Evolutionary conservation across 2,888 invertebrate genomes (phyloP).

Genomic region (Lottia scabra): DNA sequence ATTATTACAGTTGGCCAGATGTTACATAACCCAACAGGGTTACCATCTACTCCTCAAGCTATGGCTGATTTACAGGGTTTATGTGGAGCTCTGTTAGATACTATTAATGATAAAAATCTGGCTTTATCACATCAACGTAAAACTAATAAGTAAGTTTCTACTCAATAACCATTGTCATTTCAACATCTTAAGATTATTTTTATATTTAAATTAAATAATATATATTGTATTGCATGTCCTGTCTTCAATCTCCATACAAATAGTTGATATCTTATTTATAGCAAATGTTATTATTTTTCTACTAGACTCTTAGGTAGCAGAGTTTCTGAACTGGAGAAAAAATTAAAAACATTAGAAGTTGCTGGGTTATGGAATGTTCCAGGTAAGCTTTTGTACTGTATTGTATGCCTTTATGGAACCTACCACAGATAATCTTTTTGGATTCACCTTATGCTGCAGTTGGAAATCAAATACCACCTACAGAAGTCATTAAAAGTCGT

Average conservation of each 20-base stretch:
- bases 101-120: slow-evolving; percentile 86
- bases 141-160: slow-evolving; percentile 79
- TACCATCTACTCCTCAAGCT: slow-evolving; percentile 76
- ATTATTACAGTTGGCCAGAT: slow-evolving; percentile 82
- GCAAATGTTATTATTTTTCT: neutral
- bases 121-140: slow-evolving; percentile 87
- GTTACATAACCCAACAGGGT: slow-evolving; percentile 74
- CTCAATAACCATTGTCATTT: too few species aligned
- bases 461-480: too few species aligned
- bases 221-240: too few species aligned
- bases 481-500: too few species aligned
- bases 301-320: slow-evolving; percentile 82
- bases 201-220: too few species aligned
- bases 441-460: too few species aligned
- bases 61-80: slow-evolving; percentile 82
- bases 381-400: slow-evolving; percentile 41
- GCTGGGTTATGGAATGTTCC: slow-evolving; percentile 67
- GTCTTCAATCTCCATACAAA: too few species aligned
- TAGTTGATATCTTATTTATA: neutral
- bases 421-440: too few species aligned
- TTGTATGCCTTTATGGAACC: too few species aligned
- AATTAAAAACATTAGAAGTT: slow-evolving; percentile 74
- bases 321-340: slow-evolving; percentile 85
- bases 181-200: too few species aligned
- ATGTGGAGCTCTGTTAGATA: slow-evolving; percentile 83